Conservation (phyloP, 1,140 invertebrate genomes). For the Fopius arisanus region DNA sequence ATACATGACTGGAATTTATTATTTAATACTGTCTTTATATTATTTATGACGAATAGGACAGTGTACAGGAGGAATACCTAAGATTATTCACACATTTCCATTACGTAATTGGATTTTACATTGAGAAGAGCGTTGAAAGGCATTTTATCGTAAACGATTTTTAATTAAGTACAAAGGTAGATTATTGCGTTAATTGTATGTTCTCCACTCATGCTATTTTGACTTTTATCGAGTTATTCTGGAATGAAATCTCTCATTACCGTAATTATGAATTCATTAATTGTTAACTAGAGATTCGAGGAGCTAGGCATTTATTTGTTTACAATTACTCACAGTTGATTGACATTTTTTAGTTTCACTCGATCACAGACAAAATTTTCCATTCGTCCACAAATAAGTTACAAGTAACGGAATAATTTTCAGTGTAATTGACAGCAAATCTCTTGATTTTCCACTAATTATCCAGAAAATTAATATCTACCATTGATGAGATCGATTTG, state of each 20-base stretch:
- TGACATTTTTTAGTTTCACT: constrained; percentile 1
- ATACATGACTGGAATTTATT: neutral
- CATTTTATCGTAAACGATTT: neutral
- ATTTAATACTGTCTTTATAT: constrained; percentile 2
- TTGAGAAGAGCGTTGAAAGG: neutral
- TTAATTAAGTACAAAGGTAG: constrained; percentile 7
- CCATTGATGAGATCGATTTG: neutral
- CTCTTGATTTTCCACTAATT: neutral
- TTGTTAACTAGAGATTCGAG: neutral
- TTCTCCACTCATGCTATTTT: neutral
- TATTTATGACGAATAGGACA: neutral
- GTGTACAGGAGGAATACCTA: neutral
- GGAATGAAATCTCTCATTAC: neutral
- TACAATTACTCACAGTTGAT: neutral
- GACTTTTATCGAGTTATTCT: neutral
- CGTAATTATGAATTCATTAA: neutral
- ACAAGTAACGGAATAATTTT: neutral
- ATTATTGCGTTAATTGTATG: neutral
- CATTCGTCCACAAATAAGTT: neutral
- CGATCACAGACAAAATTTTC: neutral
- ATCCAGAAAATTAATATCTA: neutral
- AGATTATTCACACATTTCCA: neutral
- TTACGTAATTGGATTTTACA: neutral
- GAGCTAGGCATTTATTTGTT: neutral
- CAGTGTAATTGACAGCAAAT: neutral